Conservation (phyloP, 2,797 vertebrate genomes). For the Sardinella longiceps region DNA sequence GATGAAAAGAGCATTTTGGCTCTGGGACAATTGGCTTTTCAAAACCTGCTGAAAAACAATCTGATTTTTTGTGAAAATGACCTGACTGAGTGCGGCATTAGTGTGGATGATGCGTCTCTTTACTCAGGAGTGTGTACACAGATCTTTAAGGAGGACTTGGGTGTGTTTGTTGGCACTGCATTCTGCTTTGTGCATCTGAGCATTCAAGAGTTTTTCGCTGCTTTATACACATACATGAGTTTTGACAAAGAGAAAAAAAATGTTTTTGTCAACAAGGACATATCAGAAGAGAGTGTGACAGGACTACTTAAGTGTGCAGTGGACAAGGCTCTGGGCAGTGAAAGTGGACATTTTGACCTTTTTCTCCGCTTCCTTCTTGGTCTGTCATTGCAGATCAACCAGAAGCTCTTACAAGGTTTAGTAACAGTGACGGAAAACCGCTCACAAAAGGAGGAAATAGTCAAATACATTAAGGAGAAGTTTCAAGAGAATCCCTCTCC, state of each 20-base stretch:
- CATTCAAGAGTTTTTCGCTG: neutral
- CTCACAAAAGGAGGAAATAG: slow-evolving; percentile 12
- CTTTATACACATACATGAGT: neutral
- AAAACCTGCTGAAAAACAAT: neutral
- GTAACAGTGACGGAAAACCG: no score
- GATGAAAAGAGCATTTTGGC: neutral
- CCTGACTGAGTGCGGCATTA: neutral
- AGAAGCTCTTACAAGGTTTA: neutral
- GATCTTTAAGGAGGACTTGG: no score
- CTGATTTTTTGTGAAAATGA: neutral
- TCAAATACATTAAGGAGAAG: slow-evolving; percentile 21
- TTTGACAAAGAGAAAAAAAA: neutral
- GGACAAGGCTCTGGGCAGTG: slow-evolving; percentile 31
- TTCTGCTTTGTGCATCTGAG: slow-evolving; percentile 4
- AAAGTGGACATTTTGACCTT: slow-evolving; percentile 15
- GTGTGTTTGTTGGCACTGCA: neutral
- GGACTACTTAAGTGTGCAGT: slow-evolving; percentile 27
- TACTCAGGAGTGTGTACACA: neutral
- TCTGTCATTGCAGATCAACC: slow-evolving; percentile 33
- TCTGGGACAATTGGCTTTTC: neutral
- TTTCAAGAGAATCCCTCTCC: neutral
- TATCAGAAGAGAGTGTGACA: neutral
- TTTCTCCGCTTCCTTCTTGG: slow-evolving; percentile 40
- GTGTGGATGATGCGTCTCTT: neutral
- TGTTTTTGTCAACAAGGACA: neutral